phyloP scores from a whole-genome alignment of 2,888 invertebrate species.

The Holacanthella duospinosa region DNA sequence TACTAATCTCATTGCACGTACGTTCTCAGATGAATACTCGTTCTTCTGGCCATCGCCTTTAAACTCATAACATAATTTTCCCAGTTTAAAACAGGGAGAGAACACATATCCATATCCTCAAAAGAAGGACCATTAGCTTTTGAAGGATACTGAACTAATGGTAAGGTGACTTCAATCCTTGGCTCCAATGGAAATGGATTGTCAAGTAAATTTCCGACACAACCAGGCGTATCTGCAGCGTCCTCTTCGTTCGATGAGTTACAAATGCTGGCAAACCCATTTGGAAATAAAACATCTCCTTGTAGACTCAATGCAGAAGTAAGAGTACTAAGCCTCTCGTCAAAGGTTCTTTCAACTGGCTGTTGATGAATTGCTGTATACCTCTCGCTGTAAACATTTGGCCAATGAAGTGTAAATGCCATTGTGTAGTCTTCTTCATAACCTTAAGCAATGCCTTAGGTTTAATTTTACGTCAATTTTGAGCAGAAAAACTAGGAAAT shows the following conservation, averaged over 20 bases:
- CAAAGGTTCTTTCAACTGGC: not conserved
- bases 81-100: constrained; percentile 34
- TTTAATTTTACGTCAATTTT: too few species aligned
- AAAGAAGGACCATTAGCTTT: constrained; percentile 7
- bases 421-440: not conserved
- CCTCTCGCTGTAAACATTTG: not conserved
- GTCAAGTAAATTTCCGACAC: constrained; percentile 27
- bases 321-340: constrained; percentile 14
- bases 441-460: not conserved
- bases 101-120: constrained; percentile 27
- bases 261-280: constrained; percentile 16
- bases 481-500: too few species aligned
- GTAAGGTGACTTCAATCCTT: constrained; percentile 20
- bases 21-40: too few species aligned
- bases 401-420: constrained; percentile 7
- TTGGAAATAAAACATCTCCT: constrained; percentile 30
- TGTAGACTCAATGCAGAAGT: constrained; percentile 21
- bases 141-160: constrained; percentile 26
- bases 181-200: constrained; percentile 29
- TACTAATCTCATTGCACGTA: too few species aligned
- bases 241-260: not conserved
- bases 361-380: not conserved
- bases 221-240: constrained; percentile 17
- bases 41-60: too few species aligned
- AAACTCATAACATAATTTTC: constrained; percentile 19